A percentile compares a stretch with the other conserved stretches of the same genome.
Evolutionary conservation across 2,113 vertebrate genomes (phyloP).

Genomic region (Trochalopteron elliotii): DNA sequence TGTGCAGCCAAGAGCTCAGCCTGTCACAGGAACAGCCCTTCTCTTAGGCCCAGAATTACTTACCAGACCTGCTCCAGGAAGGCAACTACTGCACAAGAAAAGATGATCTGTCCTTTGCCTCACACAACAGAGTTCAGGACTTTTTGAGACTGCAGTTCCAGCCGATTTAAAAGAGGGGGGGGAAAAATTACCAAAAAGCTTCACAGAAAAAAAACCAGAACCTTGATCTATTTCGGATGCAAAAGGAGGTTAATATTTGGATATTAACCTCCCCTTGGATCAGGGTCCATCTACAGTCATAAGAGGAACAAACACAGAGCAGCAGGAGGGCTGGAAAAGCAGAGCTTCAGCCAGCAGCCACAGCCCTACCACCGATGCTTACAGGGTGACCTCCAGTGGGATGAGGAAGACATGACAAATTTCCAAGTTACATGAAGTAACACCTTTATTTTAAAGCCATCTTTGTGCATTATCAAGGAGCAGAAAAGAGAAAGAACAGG

Average conservation of each 20-base stretch:
- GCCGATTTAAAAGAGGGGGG: background rate
- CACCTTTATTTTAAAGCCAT: constrained; percentile 30
- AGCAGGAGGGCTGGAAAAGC: background rate
- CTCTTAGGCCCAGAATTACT: fast-evolving
- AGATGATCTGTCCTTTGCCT: background rate
- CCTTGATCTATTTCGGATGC: background rate
- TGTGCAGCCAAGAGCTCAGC: fast-evolving
- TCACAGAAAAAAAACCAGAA: background rate
- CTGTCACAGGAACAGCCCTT: background rate
- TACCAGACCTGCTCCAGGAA: background rate
- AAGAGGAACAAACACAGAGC: fast-evolving
- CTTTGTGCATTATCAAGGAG: background rate
- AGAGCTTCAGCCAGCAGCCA: fast-evolving
- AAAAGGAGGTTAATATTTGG: background rate
- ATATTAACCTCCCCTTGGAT: background rate
- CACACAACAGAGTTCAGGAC: fast-evolving
- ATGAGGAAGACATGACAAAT: constrained; percentile 13
- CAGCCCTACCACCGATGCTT: background rate
- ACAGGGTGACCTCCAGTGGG: constrained; percentile 28
- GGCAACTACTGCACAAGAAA: background rate
- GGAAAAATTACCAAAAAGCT: background rate
- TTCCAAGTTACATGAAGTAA: background rate
- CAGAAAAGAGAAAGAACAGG: background rate
- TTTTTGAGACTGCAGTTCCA: background rate
- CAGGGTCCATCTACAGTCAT: too few relatives aligned